Evolutionary conservation across 2,797 vertebrate species (phyloP), one percentile per base, ranked within the genome.

Genomic region (Eutrigla gurnardus): DNA sequence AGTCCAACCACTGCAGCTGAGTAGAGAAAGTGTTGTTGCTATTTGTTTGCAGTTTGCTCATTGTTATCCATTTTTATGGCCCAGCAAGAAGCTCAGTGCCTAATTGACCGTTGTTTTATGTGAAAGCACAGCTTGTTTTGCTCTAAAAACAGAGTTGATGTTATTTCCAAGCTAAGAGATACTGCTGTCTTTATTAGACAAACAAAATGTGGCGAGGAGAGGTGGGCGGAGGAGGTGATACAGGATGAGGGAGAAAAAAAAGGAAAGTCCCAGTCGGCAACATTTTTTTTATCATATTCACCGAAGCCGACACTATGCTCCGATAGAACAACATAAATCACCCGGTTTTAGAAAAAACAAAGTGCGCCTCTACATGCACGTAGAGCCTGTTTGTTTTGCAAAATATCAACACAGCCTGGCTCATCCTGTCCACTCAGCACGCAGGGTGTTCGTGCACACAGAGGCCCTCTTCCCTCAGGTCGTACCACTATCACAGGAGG

Each of bases 31-130:
- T 50, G 59, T 43, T 9, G 62, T 43, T 60, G 45, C 42, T 58
- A 67, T 32, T 50, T 37, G 37, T 72, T 68, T 73, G 42, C 18
- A 55, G 39, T 69, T 65, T 71, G 67, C 40, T 77, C 58, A 57
- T 77, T 60, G 77, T 80, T 87, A 75, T 62, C 55, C 12, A 64
- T 81, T 77, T 82, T 87, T 82, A 85, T 80, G 69, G 66, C 57
- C 42, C 25, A 75, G 70, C 55, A 70, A 83, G 73, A 69, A 54
- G 53, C 73, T 82, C 63, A 45, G 63, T 14, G 43, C 75, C 78
- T 85, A 83, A 86, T 81, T 83, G 78, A 80, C 85, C 58, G 47
- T 69, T 78, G 63, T 83, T 87, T 87, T 83, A 88, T 75, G 76
- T 73, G 60, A 85, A 83, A 72, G 55, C 67, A 75, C 80, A 88